Evolutionary conservation across 2,113 vertebrate genomes (phyloP), one percentile per base, ranked within the genome.

Genomic region (Onychorhynchus coronatus): DNA sequence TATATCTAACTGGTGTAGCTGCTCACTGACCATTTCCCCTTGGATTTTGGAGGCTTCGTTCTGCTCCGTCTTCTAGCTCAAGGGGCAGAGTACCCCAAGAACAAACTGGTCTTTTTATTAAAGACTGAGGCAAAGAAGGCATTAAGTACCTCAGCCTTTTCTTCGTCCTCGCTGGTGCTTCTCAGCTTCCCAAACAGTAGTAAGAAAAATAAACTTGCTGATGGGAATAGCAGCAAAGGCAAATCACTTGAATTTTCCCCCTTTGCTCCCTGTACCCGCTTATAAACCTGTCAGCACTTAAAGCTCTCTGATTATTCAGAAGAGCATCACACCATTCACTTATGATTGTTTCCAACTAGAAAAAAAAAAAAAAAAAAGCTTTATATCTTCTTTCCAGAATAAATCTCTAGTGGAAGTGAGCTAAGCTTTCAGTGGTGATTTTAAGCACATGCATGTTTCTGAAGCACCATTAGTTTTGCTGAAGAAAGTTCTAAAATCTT

Each of bases 241-340:
- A 91, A 65, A 53, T 73, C 21, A 16, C 50, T 74, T 77, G 59
- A 31, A 77, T 93, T 74, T 94, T 61, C 46, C 39, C 17, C 4
- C 55, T 87, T 62, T 77, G 41, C 46, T 49, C 31, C 19, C 24
- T 80, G 73, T 63, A 87, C 92, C 84, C 15, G 0, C 55, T 93
- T 91, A 58, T 66, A 93, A 94, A 91, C 41, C 39, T 91, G 73
- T 77, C 88, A 93, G 65, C 68, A n/a, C 73, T 70, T 89, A 58
- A 72, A 84, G 21, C 23, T 20, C 42, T 80, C 46, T 77, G 50
- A 41, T 89, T 77, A 73, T 84, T 94, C 68, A 74, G 55, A 52
- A 77, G 47, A 81, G 12, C 41, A 23, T 67, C 52, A 31, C 3
- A 8, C 22, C 41, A 24, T 89, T 89, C 89, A 42, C n/a, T 83